A percentile compares a stretch with the other conserved stretches of the same genome.
Evolutionary conservation across 2,113 vertebrate genomes (phyloP).

Genomic region (Nesoenas mayeri): DNA sequence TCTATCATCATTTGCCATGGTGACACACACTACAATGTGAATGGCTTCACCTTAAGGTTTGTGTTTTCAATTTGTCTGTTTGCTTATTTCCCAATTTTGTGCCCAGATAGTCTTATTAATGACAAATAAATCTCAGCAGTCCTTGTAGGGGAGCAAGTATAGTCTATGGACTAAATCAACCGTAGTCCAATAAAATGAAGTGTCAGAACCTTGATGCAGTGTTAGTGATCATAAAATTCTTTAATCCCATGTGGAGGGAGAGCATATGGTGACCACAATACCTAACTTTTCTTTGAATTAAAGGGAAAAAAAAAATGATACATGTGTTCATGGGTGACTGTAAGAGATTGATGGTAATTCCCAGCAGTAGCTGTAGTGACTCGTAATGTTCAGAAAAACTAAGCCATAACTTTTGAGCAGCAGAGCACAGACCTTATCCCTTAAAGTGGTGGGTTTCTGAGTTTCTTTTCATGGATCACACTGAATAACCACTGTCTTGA

Average conservation of each 20-base stretch:
- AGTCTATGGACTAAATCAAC: not conserved
- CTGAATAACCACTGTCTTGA: not conserved
- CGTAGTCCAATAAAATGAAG: not conserved
- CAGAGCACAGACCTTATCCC: not conserved
- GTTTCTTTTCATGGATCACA: not conserved
- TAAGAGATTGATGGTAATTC: not conserved
- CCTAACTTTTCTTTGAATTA: not conserved
- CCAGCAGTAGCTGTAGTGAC: not conserved
- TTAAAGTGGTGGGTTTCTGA: not conserved
- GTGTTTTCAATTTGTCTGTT: not conserved
- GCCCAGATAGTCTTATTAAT: not conserved
- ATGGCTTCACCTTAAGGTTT: not conserved
- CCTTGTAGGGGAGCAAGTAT: not conserved
- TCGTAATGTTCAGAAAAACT: not conserved
- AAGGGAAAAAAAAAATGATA: not conserved
- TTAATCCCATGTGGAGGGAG: not conserved
- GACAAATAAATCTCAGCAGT: not conserved
- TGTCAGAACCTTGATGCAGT: not conserved
- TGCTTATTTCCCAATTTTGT: not conserved
- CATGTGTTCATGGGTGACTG: not conserved
- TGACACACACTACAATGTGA: not conserved
- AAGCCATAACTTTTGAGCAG: not conserved
- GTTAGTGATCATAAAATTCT: not conserved
- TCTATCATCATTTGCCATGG: not conserved
- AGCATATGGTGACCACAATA: not conserved